phyloP scores from a whole-genome alignment of 2,888 invertebrate species.

The Orthosia incerta region DNA sequence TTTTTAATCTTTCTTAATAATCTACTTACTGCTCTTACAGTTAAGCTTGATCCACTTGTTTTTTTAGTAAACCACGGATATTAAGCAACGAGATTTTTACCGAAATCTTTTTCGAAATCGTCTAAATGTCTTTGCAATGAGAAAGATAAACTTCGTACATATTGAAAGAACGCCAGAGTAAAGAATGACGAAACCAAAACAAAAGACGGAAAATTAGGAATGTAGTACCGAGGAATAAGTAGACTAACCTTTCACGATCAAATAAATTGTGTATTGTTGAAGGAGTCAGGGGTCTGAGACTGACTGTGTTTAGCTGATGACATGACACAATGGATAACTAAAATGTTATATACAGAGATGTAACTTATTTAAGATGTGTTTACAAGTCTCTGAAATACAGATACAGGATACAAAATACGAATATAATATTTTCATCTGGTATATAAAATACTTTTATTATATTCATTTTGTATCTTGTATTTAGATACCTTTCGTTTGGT shows the following conservation, averaged over 20 bases:
- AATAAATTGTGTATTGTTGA: constrained; percentile 55
- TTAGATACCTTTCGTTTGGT: no score
- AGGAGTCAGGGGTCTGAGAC: constrained; percentile 54
- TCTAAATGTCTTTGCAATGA: constrained; percentile 32
- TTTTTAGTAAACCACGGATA: constrained; percentile 35
- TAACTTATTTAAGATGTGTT: no score
- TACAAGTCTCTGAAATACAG: no score
- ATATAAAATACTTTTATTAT: no score
- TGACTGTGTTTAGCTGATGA: constrained; percentile 43
- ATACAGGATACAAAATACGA: no score
- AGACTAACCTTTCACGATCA: constrained; percentile 62
- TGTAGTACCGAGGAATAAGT: constrained; percentile 50
- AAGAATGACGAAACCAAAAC: constrained; percentile 52
- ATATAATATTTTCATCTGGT: no score
- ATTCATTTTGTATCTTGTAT: no score
- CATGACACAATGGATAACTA: constrained; percentile 29
- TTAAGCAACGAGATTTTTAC: constrained; percentile 22
- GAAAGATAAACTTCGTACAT: constrained; percentile 34
- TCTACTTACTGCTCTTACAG: constrained; percentile 60
- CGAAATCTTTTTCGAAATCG: background rate
- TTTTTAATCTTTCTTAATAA: constrained; percentile 68
- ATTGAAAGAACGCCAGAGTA: constrained; percentile 38
- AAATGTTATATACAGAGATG: background rate
- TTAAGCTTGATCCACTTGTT: constrained; percentile 49
- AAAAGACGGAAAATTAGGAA: constrained; percentile 55